Base-by-base conservation (phyloP, 2,113 vertebrate species). In the Phaetusa simplex region DNA sequence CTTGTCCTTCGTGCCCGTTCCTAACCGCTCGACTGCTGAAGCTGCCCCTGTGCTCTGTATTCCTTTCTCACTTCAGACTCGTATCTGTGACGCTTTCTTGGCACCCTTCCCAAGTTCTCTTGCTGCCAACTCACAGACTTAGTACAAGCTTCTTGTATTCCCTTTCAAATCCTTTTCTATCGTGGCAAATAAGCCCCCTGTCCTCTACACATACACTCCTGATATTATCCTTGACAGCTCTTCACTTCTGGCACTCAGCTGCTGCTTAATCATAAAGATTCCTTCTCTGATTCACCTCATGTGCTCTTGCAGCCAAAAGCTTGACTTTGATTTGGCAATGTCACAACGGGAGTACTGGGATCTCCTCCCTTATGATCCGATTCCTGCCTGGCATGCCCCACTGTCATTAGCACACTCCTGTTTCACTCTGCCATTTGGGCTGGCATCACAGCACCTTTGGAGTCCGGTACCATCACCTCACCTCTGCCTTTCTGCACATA, bases 261-360 rank as follows among this genome's bases (percentile, higher is more conserved):
- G 90, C 94, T 79, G 86, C 86, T 97, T 95, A 95, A 97, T 95
- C 93, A 91, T 69, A 59, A 61, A 70, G n/a, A 87, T 87, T 93
- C 87, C 90, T 88, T 34, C 84, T 84, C 91, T 91, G 88, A 86
- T 88, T 94, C 89, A 93, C 86, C 87, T 67, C 82, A 3, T 64
- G 76, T 71, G 87, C 78, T 95, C 90, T 38, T 22, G 49, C 20
- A 11, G 92, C 73, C 91, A 91, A 62, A 55, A 88, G 67, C 82
- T 85, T 49, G 67, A 42, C 88, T 94, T 72, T 23, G 65, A 36
- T 78, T 88, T 95, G 89, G 85, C 84, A 91, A 36, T 93, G 90
- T 77, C 96, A 84, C 49, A 22, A 34, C 81, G 47, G 72, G 56
- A 82, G 56, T 20, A 7, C 82, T n/a, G 93, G 80, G 40, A 94